Evolutionary conservation across 2,113 vertebrate genomes (phyloP), one percentile per base, ranked within the genome.

Genomic region (Hemiprocne comata): DNA sequence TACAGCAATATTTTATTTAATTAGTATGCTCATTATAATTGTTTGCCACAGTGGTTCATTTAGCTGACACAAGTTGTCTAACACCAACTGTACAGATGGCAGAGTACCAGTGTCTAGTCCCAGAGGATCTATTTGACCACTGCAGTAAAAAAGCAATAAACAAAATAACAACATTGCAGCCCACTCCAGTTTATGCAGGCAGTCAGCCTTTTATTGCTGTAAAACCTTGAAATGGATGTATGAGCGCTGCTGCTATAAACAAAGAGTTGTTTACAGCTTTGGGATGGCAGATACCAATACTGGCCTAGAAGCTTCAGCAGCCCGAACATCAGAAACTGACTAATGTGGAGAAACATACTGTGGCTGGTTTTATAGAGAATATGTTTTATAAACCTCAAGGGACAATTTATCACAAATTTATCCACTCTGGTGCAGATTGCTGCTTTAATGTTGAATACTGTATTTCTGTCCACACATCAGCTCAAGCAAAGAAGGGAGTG

Each of bases 361-460:
- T 97, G 90, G 93, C 96, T 98, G 97, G 91, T 97, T 98, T 97
- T 97, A 98, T 95, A 94, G 95, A 97, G 97, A 98, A 97, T 95
- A 96, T 97, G 97, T 98, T 98, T 99, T 98, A 98, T 98, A 98
- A 99, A 98, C 85, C 98, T 97, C 98, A 66, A 93, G 97, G 97
- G 98, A 98, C 96, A 97, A 98, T 99, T 98, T 98, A 98, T 99
- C 98, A 99, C 98, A 98, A 98, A 99, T 98, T 97, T 97, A 98
- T 98, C 96, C 96, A 98, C 97, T 98, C 97, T 94, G 92, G 89
- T 97, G 96, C 92, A 97, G 97, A 98, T 96, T 98, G 97, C 97
- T 96, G 94, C 95, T 97, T 97, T 98, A 98, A 98, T 98, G 94
- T 92, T 95, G 91, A 97, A 98, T 93, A 94, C 94, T 17, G 87